Base-by-base conservation (phyloP, 2,888 invertebrate genomes). In the Idaea straminata region DNA sequence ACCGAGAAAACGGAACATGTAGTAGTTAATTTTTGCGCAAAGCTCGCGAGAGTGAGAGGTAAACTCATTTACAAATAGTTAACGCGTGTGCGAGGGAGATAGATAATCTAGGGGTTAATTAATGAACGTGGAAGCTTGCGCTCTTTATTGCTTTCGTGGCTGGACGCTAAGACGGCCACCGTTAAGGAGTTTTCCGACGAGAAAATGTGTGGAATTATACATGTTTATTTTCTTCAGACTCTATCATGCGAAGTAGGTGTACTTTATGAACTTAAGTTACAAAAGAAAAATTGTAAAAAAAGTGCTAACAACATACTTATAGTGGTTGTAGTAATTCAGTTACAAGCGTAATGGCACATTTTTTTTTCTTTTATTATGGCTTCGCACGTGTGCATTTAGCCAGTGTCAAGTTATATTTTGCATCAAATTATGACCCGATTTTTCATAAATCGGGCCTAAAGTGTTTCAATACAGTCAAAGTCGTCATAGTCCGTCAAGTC, bases 1-100 rank as follows among this genome's bases (percentile, higher is more conserved):
- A 82, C 82, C 83, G 83, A 83, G 84, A 87, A 87, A 86, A 82
- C 85, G 83, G 86, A 85, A 81, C 84, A 83, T 89, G 89, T 89
- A 89, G 91, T 89, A 88, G 91, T 93, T 93, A 93, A 93, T 93
- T 93, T 93, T 93, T 93, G 93, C 93, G 93, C 93, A 93, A 93
- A 92, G 92, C 91, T 87, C 74, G 92, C 79, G 87, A 66, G 87
- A 93, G 83, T 69, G 90, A 88, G 93, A 92, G 76, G 83, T 77
- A 69, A 74, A 80, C 89, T 93, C 92, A 93, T 93, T 93, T 93
- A 92, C 87, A 87, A 88, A 87, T 89, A 86, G 86, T 88, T 87
- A 84, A 75, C 75, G 74, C 74, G 79, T 80, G 93, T 86, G 84
- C 69, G 86, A 93, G 83, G 64, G 88, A 77, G 93, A 92, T 68